A percentile compares a stretch with the other conserved stretches of the same genome.
These are phyloP conservation scores for Polypterus bichir DNA, from an alignment of 2,113 vertebrate genomes.

Conservation along the genomic window DNA sequence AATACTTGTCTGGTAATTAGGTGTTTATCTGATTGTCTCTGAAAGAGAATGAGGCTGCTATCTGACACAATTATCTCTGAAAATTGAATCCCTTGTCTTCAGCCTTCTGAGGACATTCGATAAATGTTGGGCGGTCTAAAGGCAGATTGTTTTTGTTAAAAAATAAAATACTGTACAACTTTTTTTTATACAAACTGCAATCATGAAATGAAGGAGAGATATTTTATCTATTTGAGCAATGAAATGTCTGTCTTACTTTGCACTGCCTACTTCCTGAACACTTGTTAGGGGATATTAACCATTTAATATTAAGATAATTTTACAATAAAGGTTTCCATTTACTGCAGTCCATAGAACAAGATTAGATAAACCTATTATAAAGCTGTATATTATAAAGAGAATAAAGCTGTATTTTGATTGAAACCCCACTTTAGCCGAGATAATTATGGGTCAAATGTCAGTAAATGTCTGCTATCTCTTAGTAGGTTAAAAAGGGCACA, in stretches of 20 bases:
- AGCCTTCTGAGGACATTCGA: conserved; percentile 45
- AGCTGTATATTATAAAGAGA: no score
- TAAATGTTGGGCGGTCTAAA: conserved; percentile 35
- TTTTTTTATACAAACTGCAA: no score
- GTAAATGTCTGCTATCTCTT: not conserved
- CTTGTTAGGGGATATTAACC: no score
- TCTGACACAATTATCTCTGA: conserved; percentile 80
- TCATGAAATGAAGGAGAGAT: no score
- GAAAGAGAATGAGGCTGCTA: conserved; percentile 59
- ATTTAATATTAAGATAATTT: no score
- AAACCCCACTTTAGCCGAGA: not conserved
- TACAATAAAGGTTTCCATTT: no score
- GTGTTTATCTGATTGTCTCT: conserved; percentile 86
- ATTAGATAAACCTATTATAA: conserved; percentile 2
- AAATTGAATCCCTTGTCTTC: conserved; percentile 56
- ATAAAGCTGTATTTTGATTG: not conserved
- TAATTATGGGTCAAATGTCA: not conserved
- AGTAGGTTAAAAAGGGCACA: no score
- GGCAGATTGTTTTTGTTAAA: conserved; percentile 48
- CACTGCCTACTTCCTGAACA: no score
- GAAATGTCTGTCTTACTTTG: no score
- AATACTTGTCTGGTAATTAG: conserved; percentile 75
- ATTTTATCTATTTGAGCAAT: no score
- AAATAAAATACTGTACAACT: conserved; percentile 6
- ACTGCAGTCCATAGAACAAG: not conserved